These are phyloP conservation scores for Tenualosa thibaudeaui DNA, from an alignment of 2,797 vertebrate genomes.

Conservation along the genomic window DNA sequence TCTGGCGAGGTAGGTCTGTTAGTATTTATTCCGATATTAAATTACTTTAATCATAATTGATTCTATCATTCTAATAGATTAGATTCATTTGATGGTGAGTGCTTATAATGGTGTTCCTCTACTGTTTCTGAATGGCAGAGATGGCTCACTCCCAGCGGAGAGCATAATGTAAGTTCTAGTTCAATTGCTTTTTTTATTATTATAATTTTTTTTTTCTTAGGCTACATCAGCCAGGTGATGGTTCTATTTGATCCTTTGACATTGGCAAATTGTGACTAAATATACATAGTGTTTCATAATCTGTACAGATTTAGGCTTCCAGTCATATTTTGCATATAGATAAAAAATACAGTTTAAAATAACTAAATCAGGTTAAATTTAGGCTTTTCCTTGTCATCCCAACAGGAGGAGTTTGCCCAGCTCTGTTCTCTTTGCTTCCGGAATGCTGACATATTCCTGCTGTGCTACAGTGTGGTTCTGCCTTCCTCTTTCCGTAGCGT, in stretches of 20 bases:
- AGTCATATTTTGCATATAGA: neutral
- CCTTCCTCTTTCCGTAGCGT: slow-evolving; percentile 85
- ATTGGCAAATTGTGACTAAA: neutral
- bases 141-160: slow-evolving; percentile 56
- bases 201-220: neutral
- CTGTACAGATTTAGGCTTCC: neutral
- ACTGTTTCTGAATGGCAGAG: slow-evolving; percentile 50
- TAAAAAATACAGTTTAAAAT: neutral
- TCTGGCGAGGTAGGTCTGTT: slow-evolving; percentile 65
- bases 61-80: neutral
- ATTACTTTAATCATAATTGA: neutral
- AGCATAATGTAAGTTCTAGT: neutral
- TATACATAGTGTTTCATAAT: too few species aligned
- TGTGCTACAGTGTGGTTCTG: slow-evolving; percentile 89
- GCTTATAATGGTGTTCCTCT: neutral
- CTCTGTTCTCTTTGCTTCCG: slow-evolving; percentile 87
- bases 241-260: neutral
- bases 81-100: neutral
- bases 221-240: neutral
- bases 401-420: slow-evolving; percentile 71
- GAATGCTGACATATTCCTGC: slow-evolving; percentile 84
- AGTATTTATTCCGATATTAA: neutral
- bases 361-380: neutral
- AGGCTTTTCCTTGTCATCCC: neutral
- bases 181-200: neutral